Percentiles rank a stretch among this genome's conserved stretches.
These are phyloP conservation scores for Drosophila erecta DNA, from an alignment of 1,140 invertebrate genomes.

Conservation along the genomic window DNA sequence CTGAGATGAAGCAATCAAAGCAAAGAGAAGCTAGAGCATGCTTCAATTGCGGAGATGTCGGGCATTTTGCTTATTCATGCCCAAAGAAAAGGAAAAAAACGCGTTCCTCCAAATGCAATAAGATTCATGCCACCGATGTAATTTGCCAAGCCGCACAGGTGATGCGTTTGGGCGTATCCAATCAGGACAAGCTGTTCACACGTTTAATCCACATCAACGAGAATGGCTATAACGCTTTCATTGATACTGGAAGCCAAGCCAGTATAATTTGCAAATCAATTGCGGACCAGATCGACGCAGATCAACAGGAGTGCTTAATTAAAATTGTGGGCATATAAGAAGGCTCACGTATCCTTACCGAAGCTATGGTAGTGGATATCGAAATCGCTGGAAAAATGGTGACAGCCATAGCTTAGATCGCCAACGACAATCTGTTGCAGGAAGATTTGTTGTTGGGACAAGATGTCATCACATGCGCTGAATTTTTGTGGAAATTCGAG, in stretches of 20 bases:
- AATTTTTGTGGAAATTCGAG: too few species aligned
- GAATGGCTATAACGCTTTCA: background rate
- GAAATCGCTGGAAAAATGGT: too few species aligned
- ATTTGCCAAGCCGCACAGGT: background rate
- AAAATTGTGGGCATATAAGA: too few species aligned
- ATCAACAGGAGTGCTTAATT: too few species aligned
- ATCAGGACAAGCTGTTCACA: background rate
- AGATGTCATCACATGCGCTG: too few species aligned
- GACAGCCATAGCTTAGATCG: too few species aligned
- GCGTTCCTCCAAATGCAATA: background rate
- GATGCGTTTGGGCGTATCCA: background rate
- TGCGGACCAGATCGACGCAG: too few species aligned
- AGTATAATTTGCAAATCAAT: background rate
- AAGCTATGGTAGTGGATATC: too few species aligned
- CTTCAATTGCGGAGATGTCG: background rate
- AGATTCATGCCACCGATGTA: background rate
- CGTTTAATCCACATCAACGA: background rate
- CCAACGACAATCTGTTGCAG: too few species aligned
- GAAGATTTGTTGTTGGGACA: too few species aligned
- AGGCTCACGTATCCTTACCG: too few species aligned
- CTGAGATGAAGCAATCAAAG: too few species aligned
- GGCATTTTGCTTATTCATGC: background rate
- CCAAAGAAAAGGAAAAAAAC: background rate
- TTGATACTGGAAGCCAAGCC: background rate
- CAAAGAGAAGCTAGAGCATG: background rate